Conservation (phyloP, 1,140 invertebrate species). For the Popillia japonica region DNA sequence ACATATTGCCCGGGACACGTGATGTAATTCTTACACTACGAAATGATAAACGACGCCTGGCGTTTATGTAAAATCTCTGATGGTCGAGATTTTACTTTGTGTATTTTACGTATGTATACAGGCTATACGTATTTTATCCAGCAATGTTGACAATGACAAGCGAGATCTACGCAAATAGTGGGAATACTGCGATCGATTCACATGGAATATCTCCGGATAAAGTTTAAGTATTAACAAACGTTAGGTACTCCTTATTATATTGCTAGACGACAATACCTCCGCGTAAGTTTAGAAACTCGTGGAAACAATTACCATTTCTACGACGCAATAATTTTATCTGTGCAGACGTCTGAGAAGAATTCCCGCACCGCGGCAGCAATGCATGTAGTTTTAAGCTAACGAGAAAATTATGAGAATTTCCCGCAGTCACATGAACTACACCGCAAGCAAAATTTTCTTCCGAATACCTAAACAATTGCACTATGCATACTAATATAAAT, state of each 20-base stretch:
- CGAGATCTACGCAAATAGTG: too few relatives aligned
- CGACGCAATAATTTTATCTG: conserved; percentile 22
- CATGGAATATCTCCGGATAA: too few relatives aligned
- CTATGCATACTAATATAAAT: conserved; percentile 33
- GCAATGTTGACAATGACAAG: too few relatives aligned
- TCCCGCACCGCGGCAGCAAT: background rate
- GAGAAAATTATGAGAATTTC: conserved; percentile 34
- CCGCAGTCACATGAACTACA: conserved; percentile 12
- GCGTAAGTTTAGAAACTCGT: background rate
- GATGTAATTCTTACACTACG: background rate
- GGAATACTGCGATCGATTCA: too few relatives aligned
- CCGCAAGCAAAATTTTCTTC: conserved; percentile 3
- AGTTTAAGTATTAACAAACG: too few relatives aligned
- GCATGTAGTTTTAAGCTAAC: conserved; percentile 30
- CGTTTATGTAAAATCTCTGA: background rate
- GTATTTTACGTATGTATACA: background rate
- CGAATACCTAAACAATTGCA: conserved; percentile 31
- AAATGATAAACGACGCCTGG: background rate
- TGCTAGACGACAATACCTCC: background rate
- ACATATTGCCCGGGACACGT: background rate
- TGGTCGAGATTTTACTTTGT: background rate
- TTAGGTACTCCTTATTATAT: too few relatives aligned
- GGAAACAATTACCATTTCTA: conserved; percentile 28
- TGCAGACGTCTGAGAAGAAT: conserved; percentile 6
- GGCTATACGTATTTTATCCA: too few relatives aligned